A percentile compares a stretch with the other conserved stretches of the same genome.
Evolutionary conservation across 2,113 vertebrate genomes (phyloP).

Genomic region (Epinephelus moara): DNA sequence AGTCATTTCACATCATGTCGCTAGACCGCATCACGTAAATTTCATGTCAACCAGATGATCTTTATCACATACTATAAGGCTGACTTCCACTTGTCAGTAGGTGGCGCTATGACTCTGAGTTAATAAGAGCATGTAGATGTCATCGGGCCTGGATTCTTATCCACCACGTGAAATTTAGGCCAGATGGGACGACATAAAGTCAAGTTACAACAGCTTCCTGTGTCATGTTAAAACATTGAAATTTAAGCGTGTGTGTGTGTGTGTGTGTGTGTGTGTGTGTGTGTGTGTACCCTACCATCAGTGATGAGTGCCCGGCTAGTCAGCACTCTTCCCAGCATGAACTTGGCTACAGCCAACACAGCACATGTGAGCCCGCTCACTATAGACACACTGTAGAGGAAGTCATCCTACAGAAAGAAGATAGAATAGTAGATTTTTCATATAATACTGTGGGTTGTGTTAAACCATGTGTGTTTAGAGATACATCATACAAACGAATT

Average conservation of each 20-base stretch:
- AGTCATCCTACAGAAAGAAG: conserved; percentile 88
- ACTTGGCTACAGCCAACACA: conserved; percentile 93
- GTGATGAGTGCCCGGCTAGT: conserved; percentile 98
- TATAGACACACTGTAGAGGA: conserved; percentile 96
- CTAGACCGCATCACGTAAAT: no score
- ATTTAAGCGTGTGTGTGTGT: background rate
- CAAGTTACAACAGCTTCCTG: no score
- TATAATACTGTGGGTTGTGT: background rate
- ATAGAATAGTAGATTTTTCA: background rate
- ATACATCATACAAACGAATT: background rate
- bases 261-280: background rate
- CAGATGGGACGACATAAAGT: no score
- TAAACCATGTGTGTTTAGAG: background rate
- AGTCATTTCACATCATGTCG: no score
- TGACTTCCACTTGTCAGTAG: no score
- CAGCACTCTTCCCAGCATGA: conserved; percentile 95
- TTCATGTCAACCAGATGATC: no score
- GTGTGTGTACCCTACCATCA: conserved; percentile 86
- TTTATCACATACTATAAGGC: no score
- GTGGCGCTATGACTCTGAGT: no score
- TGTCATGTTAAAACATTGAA: no score
- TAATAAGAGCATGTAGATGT: no score
- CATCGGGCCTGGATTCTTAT: no score
- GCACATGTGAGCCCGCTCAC: conserved; percentile 94
- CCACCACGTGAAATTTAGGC: no score